These are phyloP conservation scores for Platycheirus rosarum DNA, from an alignment of 2,888 invertebrate species.

Conservation along the genomic window DNA sequence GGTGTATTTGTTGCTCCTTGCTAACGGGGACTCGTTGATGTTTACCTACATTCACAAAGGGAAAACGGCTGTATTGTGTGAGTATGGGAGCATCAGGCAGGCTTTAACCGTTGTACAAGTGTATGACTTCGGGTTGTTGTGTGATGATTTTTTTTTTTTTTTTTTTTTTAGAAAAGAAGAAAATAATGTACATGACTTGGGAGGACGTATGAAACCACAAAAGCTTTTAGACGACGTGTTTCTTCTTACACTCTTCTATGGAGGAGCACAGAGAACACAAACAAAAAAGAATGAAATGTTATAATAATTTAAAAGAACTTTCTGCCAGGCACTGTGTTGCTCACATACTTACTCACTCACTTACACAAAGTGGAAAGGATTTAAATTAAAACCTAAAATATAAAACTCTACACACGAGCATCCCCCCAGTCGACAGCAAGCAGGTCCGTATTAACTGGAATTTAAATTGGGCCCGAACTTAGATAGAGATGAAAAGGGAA, in stretches of 20 bases:
- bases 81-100: constrained; percentile 29
- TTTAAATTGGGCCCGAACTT: not conserved
- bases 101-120: constrained; percentile 1
- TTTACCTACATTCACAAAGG: constrained; percentile 66
- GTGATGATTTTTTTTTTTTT: constrained; percentile 24
- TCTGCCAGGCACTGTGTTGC: constrained; percentile 56
- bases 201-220: constrained; percentile 69
- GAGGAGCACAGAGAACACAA: constrained; percentile 2
- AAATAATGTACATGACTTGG: constrained; percentile 59
- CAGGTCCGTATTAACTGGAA: not conserved
- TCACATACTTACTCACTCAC: constrained; percentile 62
- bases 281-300: constrained; percentile 19
- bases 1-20: constrained; percentile 66
- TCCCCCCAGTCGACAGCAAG: not conserved
- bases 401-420: constrained; percentile 55
- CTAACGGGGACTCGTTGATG: constrained; percentile 60
- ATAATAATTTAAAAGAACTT: constrained; percentile 56
- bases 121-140: constrained; percentile 51
- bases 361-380: constrained; percentile 70
- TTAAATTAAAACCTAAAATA: constrained; percentile 73
- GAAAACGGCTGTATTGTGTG: constrained; percentile 28
- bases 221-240: constrained; percentile 72
- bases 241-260: constrained; percentile 58
- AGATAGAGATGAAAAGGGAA: too few relatives aligned
- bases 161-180: constrained; percentile 33